These are phyloP conservation scores for Lophotis ruficrista DNA, from an alignment of 2,113 vertebrate genomes.

Conservation along the genomic window DNA sequence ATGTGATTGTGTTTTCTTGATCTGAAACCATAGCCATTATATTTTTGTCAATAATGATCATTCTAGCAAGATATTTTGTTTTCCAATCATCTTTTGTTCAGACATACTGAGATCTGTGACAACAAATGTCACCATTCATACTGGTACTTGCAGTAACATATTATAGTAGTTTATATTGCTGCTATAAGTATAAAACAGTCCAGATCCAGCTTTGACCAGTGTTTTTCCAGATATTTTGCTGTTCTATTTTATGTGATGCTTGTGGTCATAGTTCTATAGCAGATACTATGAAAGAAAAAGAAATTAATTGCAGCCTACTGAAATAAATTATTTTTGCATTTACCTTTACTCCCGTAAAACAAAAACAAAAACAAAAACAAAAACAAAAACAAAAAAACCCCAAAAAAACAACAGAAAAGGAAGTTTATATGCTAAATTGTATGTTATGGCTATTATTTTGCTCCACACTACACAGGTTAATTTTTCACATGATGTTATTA, in stretches of 20 bases:
- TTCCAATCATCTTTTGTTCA: neutral
- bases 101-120: neutral
- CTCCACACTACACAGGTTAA: neutral
- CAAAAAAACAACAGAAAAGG: neutral
- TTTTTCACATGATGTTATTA: rapidly evolving
- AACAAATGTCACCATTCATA: neutral
- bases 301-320: neutral
- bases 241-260: neutral
- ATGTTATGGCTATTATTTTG: neutral
- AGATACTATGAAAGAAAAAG: neutral
- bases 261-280: neutral
- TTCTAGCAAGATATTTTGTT: neutral
- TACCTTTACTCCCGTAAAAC: neutral
- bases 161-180: neutral
- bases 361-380: too few relatives aligned
- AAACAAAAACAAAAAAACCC: too few relatives aligned
- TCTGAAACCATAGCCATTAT: neutral
- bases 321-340: neutral
- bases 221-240: neutral
- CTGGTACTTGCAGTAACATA: neutral
- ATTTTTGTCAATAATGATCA: neutral
- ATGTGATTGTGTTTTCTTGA: neutral
- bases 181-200: neutral
- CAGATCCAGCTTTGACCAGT: neutral
- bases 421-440: neutral